Percentiles rank a stretch among this genome's conserved stretches.
phyloP scores from a whole-genome alignment of 2,888 invertebrate species.

The Clivina fossor region DNA sequence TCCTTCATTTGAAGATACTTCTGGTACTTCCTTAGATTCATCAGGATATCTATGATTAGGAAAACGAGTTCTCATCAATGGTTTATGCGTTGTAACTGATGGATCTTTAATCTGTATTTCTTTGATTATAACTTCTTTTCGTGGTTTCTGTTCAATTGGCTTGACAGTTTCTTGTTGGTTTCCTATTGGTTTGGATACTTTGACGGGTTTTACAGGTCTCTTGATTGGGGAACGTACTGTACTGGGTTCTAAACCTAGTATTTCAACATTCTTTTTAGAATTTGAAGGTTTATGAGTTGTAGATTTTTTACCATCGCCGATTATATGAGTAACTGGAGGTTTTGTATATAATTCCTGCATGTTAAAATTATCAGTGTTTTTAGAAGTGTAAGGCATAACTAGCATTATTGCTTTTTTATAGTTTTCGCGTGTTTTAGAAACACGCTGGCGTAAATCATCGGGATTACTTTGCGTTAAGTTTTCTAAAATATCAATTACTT shows the following conservation, averaged over 20 bases:
- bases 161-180: slow-evolving; percentile 33
- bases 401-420: slow-evolving; percentile 62
- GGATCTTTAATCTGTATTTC: background rate
- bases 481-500: slow-evolving; percentile 67
- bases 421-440: slow-evolving; percentile 50
- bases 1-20: slow-evolving; percentile 25
- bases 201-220: slow-evolving; percentile 2
- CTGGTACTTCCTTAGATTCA: slow-evolving; percentile 34
- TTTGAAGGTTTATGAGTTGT: slow-evolving; percentile 11
- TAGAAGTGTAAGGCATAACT: slow-evolving; percentile 65
- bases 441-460: slow-evolving; percentile 41
- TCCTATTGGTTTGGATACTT: slow-evolving; percentile 3
- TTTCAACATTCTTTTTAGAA: slow-evolving; percentile 18
- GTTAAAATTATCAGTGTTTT: slow-evolving; percentile 56
- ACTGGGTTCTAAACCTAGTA: slow-evolving; percentile 14
- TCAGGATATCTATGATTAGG: slow-evolving; percentile 48
- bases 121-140: slow-evolving; percentile 38
- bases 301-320: slow-evolving; percentile 47
- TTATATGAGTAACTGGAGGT: slow-evolving; percentile 63
- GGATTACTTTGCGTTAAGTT: slow-evolving; percentile 63
- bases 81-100: slow-evolving; percentile 8
- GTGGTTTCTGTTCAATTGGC: slow-evolving; percentile 43
- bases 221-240: slow-evolving; percentile 2
- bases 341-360: slow-evolving; percentile 68
- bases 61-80: slow-evolving; percentile 33